phyloP scores from a whole-genome alignment of 2,888 invertebrate species.

The Leptura quadrifasciata region DNA sequence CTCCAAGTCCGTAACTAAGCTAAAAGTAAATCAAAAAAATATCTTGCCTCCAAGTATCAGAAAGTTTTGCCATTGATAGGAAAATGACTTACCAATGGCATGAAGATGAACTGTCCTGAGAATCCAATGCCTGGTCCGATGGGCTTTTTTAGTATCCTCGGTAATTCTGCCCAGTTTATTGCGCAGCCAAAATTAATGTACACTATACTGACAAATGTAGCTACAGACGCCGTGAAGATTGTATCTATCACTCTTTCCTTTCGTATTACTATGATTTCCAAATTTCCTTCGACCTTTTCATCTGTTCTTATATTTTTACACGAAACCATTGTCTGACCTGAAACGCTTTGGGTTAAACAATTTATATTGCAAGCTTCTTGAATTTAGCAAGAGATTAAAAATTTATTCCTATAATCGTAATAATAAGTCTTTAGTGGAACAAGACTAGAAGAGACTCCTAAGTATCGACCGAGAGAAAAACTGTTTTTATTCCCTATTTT shows the following conservation, averaged over 20 bases:
- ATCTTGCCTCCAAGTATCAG: too few relatives aligned
- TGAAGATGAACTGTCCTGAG: slow-evolving; percentile 85
- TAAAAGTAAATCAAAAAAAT: slow-evolving; percentile 71
- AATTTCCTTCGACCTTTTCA: slow-evolving; percentile 41
- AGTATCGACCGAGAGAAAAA: too few relatives aligned
- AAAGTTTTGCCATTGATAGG: too few relatives aligned
- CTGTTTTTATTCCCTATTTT: too few relatives aligned
- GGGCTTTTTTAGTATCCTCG: slow-evolving; percentile 81
- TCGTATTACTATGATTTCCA: slow-evolving; percentile 66
- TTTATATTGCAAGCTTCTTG: too few relatives aligned
- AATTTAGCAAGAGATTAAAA: too few relatives aligned
- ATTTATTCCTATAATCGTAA: too few relatives aligned
- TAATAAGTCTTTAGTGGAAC: too few relatives aligned
- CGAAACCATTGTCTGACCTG: slow-evolving; percentile 61
- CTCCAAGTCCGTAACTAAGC: slow-evolving; percentile 84
- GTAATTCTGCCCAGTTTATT: slow-evolving; percentile 84
- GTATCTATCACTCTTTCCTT: slow-evolving; percentile 80
- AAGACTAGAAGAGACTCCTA: too few relatives aligned
- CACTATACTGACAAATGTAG: slow-evolving; percentile 84
- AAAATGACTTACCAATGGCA: slow-evolving; percentile 89
- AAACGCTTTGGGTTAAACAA: too few relatives aligned
- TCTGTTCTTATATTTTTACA: slow-evolving; percentile 51
- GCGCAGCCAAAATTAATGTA: slow-evolving; percentile 95
- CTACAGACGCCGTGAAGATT: slow-evolving; percentile 84
- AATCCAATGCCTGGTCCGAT: slow-evolving; percentile 87